Percentiles rank a stretch among this genome's conserved stretches.
phyloP scores from a whole-genome alignment of 2,888 invertebrate genomes.

The Listrodromus nycthemerus region DNA sequence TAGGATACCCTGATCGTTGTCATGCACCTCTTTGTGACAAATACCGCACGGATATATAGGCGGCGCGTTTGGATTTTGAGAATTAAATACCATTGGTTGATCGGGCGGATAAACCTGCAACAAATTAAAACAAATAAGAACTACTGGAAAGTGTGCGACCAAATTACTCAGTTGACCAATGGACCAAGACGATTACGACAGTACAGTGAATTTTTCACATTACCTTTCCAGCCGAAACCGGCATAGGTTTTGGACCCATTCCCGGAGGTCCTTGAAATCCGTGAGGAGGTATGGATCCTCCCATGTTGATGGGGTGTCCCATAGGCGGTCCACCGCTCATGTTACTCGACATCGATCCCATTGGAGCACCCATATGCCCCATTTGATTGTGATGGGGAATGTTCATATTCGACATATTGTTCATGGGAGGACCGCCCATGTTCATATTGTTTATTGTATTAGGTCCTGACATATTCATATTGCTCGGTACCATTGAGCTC shows the following conservation, averaged over 20 bases:
- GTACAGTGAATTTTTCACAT: neutral
- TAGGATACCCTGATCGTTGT: constrained; percentile 98
- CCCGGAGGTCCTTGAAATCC: constrained; percentile 86
- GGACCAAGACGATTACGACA: no score
- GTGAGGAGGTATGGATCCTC: constrained; percentile 86
- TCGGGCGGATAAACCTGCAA: constrained; percentile 93
- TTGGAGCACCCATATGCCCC: constrained; percentile 80
- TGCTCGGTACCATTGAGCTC: constrained; percentile 87
- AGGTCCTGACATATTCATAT: constrained; percentile 82
- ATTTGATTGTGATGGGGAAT: constrained; percentile 83
- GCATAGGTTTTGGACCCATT: constrained; percentile 94
- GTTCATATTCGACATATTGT: constrained; percentile 86
- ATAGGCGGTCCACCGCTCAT: constrained; percentile 85
- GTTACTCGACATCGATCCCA: constrained; percentile 84
- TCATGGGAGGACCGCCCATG: constrained; percentile 91
- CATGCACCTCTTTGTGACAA: constrained; percentile 99
- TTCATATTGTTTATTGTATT: constrained; percentile 89
- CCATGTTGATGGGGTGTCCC: constrained; percentile 85
- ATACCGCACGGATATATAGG: constrained; percentile 99
- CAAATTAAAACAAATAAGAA: constrained; percentile 13
- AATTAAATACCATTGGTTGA: constrained; percentile 99
- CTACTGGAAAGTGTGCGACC: neutral
- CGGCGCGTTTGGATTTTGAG: constrained; percentile 99
- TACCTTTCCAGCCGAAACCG: constrained; percentile 95
- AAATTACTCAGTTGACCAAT: neutral